Conservation (phyloP, 1,140 invertebrate species). For the Lineus longissimus region DNA sequence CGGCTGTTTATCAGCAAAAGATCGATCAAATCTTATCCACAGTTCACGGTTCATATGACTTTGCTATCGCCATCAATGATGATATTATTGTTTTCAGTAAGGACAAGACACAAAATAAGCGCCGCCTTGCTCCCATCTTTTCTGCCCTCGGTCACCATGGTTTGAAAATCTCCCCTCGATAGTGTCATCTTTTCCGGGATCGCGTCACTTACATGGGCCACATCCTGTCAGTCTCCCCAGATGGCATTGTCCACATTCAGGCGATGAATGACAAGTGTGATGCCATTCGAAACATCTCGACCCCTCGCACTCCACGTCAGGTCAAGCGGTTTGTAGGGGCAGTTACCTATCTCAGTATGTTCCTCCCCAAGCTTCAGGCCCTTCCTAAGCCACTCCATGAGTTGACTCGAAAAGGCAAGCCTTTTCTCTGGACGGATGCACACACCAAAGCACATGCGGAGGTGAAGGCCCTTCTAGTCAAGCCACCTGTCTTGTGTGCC, state of each 20-base stretch:
- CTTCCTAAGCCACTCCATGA: neutral
- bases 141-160: neutral
- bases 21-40: neutral
- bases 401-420: neutral
- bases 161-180: neutral
- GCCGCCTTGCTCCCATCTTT: no score
- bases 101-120: no score
- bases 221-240: neutral
- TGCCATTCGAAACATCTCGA: neutral
- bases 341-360: neutral
- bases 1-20: neutral
- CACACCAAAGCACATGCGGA: neutral
- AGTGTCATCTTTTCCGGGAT: neutral
- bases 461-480: neutral
- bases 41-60: neutral
- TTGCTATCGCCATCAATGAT: no score
- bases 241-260: neutral
- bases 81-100: no score
- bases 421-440: neutral
- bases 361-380: neutral
- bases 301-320: neutral
- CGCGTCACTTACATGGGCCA: neutral
- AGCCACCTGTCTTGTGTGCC: slow-evolving; percentile 3
- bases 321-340: slow-evolving; percentile 3
- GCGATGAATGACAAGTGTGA: neutral